Evolutionary conservation across 2,888 invertebrate species (phyloP), one percentile per base, ranked within the genome.

Genomic region (Latrodectus hesperus): DNA sequence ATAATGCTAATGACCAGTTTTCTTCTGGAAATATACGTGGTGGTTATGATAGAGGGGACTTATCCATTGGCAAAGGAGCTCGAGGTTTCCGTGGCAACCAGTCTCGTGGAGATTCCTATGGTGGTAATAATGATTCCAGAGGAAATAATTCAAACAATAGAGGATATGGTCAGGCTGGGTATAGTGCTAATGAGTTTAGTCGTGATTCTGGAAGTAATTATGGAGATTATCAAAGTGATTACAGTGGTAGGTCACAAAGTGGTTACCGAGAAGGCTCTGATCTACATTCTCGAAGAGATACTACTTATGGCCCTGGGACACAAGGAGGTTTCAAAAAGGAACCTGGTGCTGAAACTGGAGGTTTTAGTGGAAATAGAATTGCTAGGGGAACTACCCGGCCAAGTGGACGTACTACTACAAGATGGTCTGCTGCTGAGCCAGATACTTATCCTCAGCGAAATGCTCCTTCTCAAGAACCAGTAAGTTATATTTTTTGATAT

Each of bases 361-460:
- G 26, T 14, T 22, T 10, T n/a, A 52, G 60, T 38, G 70, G 38
- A 38, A 51, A 52, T 55, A 64, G 52, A 16, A 22, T 38, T 26
- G 64, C 11, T n/a, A 51, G 68, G 22, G 72, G 73, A 16, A 55
- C 26, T n/a, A 68, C 79, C 5, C 73, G 78, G 49, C 17, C 72
- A 9, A 53, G 73, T 84, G 84, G 78, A 14, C 73, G 67, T 49
- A 65, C 74, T 1, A 73, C 80, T 6, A 38, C 38, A 38, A 80
- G 86, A 75, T 86, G 86, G 86, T 81, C 81, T 65, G 71, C 76
- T 55, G 86, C 74, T 52, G 52, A 51, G 64, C 67, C 71, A 5
- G 71, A 65, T 71, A 67, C 74, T n/a, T 38, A 52, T 65, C 22
- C 71, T 22, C 65, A 52, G 16, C 38, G 14, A 51, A 17, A 72